Base-by-base conservation (phyloP, 2,113 vertebrate species). In the Strigops habroptila region DNA sequence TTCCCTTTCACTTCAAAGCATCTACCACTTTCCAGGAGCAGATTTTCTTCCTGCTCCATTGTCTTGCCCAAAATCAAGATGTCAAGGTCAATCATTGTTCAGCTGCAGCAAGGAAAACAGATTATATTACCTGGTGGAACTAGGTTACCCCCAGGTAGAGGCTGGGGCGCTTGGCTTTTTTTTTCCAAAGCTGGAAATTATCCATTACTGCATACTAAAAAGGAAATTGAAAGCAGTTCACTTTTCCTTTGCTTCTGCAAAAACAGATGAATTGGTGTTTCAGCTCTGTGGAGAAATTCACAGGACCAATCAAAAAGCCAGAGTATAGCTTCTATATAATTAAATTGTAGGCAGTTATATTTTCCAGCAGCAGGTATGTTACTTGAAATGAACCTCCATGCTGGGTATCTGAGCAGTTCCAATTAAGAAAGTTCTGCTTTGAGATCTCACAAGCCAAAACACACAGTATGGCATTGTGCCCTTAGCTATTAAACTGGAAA, bases 401-500 rank as follows among this genome's bases (percentile, higher is more conserved):
- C 91, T 95, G 85, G 52, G 71, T 75, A 84, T 91, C 41, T 62
- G 62, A 80, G 53, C 85, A 59, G 69, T 78, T 88, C 91, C 94
- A 93, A 90, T 88, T 93, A 91, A 92, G 88, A 75, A 74, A 53
- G 48, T 59, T 94, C 88, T 78, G 55, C 92, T 84, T 95, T 89
- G 85, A 95, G 85, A 75, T 93, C 90, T 95, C n/a, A 15, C 85
- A 64, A 89, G 71, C 78, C 85, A 88, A 85, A 96, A 95, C 83
- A 71, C 96, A 60, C 82, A 88, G 93, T 64, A 96, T 88, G 95
- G 95, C 95, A 55, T 52, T 85, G 70, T 94, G 94, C 96, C 94
- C 96, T 64, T 14, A 35, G 87, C 96, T 96, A 95, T 97, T 97
- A 95, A 93, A 74, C 93, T 97, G 94, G 80, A 97, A 98, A 97